A percentile compares a stretch with the other conserved stretches of the same genome.
Evolutionary conservation across 1,140 invertebrate genomes (phyloP).

Genomic region (Lordiphosa clarofinis): DNA sequence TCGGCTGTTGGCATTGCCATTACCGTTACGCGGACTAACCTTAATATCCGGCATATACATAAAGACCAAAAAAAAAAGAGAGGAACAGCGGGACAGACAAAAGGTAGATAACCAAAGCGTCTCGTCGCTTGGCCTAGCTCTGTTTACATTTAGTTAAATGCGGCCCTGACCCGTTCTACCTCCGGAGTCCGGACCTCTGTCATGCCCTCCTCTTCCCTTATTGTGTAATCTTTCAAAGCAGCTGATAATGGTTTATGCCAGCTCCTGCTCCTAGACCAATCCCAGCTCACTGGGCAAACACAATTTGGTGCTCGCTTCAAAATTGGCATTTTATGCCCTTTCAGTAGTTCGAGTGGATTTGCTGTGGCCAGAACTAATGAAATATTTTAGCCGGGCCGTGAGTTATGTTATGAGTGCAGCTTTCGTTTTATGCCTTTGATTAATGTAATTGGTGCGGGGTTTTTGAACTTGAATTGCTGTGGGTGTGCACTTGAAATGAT

Average conservation of each 20-base stretch:
- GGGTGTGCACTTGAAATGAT: constrained; percentile 54
- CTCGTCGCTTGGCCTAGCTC: constrained; percentile 23
- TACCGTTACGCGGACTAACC: constrained; percentile 65
- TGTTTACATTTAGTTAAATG: constrained; percentile 65
- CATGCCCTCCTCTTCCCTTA: constrained; percentile 3
- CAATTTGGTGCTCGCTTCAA: constrained; percentile 37
- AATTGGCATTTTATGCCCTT: constrained; percentile 60
- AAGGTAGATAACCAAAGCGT: constrained; percentile 43
- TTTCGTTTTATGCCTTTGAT: constrained; percentile 51
- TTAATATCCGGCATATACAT: constrained; percentile 56
- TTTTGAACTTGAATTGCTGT: constrained; percentile 22
- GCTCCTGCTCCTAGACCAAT: constrained; percentile 15
- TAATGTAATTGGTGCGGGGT: constrained; percentile 64
- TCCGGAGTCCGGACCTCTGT: neutral
- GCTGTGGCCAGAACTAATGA: constrained; percentile 34
- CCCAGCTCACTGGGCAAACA: constrained; percentile 16
- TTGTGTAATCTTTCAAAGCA: constrained; percentile 61
- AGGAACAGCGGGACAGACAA: constrained; percentile 22
- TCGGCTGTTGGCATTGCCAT: constrained; percentile 67
- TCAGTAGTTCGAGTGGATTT: constrained; percentile 29
- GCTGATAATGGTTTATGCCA: constrained; percentile 62
- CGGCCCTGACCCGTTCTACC: constrained; percentile 44
- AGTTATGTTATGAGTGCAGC: constrained; percentile 47
- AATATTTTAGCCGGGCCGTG: constrained; percentile 48
- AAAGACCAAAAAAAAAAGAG: neutral